Percentiles rank a stretch among this genome's conserved stretches.
Conservation (phyloP, 2,113 vertebrate species). For the Nothocercus nigrocapillus region DNA sequence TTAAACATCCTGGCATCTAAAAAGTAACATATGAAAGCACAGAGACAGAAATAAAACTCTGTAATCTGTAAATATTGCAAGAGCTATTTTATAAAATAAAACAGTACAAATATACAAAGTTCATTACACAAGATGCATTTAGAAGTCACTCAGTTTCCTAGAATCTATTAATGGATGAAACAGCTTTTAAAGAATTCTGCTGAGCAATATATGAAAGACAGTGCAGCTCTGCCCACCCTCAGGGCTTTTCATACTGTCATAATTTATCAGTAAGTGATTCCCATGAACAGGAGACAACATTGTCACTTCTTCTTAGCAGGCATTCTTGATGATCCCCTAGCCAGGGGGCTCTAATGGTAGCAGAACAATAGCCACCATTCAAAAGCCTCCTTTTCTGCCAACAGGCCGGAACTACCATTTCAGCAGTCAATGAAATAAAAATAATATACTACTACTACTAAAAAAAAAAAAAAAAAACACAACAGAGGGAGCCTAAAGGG, state of each 20-base stretch:
- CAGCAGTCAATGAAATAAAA: constrained; percentile 37
- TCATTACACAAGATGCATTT: background rate
- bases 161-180: background rate
- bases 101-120: background rate
- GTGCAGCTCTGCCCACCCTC: background rate
- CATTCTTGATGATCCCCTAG: constrained; percentile 63
- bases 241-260: constrained; percentile 28
- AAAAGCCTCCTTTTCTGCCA: constrained; percentile 53
- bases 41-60: background rate
- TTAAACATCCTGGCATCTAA: background rate
- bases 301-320: constrained; percentile 55
- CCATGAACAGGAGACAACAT: constrained; percentile 56
- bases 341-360: constrained; percentile 43
- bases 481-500: constrained; percentile 36
- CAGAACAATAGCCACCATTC: constrained; percentile 77
- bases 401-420: constrained; percentile 67
- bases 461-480: background rate
- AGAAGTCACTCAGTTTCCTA: background rate
- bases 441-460: background rate
- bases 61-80: background rate
- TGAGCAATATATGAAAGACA: background rate
- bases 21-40: background rate
- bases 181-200: background rate
- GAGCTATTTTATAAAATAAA: background rate
- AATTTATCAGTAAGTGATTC: constrained; percentile 41